Evolutionary conservation across 35 echinoderm and acorn worm genomes (phyloP).

Genomic region (Lytechinus pictus): DNA sequence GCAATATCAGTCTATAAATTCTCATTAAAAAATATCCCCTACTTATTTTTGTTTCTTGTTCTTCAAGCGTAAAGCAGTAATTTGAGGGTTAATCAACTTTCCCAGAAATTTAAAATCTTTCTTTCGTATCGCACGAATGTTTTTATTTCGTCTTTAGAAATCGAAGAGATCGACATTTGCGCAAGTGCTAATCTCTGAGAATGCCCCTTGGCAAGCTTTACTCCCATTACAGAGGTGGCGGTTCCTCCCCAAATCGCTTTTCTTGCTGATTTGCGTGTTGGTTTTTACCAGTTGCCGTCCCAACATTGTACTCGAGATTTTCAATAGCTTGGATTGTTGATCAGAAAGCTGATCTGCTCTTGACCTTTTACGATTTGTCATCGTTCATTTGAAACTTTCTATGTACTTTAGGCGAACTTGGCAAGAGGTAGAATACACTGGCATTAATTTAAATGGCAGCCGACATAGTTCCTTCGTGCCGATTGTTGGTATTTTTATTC

Average conservation of each 20-base stretch:
- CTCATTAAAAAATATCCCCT: background rate
- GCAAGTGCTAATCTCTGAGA: background rate
- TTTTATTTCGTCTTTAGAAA: conserved; percentile 13
- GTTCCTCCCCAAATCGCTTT: conserved; percentile 1
- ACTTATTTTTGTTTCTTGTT: background rate
- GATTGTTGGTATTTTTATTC: conserved; percentile 38
- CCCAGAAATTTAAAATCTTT: background rate
- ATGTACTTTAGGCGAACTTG: conserved; percentile 38
- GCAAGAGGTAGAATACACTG: conserved; percentile 1
- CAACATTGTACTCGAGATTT: background rate
- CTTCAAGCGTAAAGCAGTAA: background rate
- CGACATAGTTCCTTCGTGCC: conserved; percentile 30
- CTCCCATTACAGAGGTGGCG: background rate
- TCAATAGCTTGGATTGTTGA: conserved; percentile 3
- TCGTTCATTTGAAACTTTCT: conserved; percentile 42
- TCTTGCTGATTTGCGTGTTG: conserved; percentile 10
- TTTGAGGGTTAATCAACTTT: background rate
- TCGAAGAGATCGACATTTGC: background rate
- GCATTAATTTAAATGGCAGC: background rate
- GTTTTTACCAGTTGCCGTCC: background rate
- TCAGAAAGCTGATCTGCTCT: conserved; percentile 27
- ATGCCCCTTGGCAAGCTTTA: background rate
- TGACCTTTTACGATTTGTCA: background rate
- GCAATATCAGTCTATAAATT: background rate
- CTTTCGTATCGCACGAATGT: background rate